Evolutionary conservation across 2,797 vertebrate genomes (phyloP), one percentile per base, ranked within the genome.

Genomic region (Acipenser oxyrinchus): DNA sequence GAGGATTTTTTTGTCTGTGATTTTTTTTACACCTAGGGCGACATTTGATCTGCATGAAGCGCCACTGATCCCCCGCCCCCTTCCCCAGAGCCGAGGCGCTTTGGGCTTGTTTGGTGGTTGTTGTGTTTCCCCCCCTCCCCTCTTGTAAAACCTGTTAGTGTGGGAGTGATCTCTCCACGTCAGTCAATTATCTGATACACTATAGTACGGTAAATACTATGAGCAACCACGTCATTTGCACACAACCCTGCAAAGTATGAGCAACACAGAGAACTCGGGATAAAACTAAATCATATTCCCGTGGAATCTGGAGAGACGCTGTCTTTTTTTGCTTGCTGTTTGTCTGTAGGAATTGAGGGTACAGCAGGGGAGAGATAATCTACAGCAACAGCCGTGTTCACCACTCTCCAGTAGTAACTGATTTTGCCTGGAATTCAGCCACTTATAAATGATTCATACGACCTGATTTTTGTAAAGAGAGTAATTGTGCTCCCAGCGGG

Each of bases 151-250:
- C 81, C 84, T 83, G 81, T 81, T 81, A 73, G 78, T 76, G 83
- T 82, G 86, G 86, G 82, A 85, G 86, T 85, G 86, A 83, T 84
- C 76, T 79, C 79, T 80, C 70, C 82, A 76, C 75, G 81, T 72
- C 79, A 78, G 84, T 84, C 84, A 86, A 88, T 87, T 84, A 86
- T 79, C 78, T 82, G 79, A 76, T 37, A 65, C 61, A 64, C 52
- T 65, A 57, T 37, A 37, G 59, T 7, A 18, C n/a, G 62, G 60
- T 63, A 52, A 55, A 68, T 63, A 60, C 64, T 52, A 48, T 67
- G 55, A 59, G 58, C 72, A 55, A 69, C 59, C 77, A 73, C 66
- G 23, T 57, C 71, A 55, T 55, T 55, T 55, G n/a, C 53, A 55
- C n/a, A 55, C 53, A 55, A 55, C 6, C 37, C 37, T 10, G 6